phyloP scores from a whole-genome alignment of 2,113 vertebrate genomes.

The Malurus melanocephalus region DNA sequence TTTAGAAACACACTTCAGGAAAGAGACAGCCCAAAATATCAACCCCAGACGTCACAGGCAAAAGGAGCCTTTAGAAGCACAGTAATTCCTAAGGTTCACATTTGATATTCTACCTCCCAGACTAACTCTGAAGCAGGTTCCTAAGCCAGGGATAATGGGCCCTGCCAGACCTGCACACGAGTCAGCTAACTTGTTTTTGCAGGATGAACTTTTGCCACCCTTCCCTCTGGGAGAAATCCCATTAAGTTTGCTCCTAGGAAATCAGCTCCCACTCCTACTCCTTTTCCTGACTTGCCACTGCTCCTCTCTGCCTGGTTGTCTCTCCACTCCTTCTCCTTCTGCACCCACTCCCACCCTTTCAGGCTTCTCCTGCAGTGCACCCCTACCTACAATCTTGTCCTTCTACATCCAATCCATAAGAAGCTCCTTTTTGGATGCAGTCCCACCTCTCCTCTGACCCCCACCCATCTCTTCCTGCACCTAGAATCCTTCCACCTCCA shows the following conservation, averaged over 20 bases:
- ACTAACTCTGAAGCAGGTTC: neutral
- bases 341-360: neutral
- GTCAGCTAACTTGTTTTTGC: neutral
- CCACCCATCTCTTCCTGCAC: neutral
- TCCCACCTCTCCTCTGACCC: neutral
- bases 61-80: neutral
- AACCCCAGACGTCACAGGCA: neutral
- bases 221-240: slow-evolving; percentile 38
- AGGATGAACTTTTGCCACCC: slow-evolving; percentile 35
- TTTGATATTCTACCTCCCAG: neutral
- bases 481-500: neutral
- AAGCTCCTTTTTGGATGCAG: neutral
- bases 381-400: neutral
- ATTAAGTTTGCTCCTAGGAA: neutral
- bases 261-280: neutral
- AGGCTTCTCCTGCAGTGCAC: neutral
- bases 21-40: neutral
- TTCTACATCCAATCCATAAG: neutral
- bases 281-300: neutral
- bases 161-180: slow-evolving; percentile 15
- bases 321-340: neutral
- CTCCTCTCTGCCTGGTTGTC: neutral
- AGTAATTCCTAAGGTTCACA: neutral
- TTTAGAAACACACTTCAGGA: slow-evolving; percentile 27
- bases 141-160: neutral